phyloP scores from a whole-genome alignment of 2,888 invertebrate species.

The Morpho deidamia region DNA sequence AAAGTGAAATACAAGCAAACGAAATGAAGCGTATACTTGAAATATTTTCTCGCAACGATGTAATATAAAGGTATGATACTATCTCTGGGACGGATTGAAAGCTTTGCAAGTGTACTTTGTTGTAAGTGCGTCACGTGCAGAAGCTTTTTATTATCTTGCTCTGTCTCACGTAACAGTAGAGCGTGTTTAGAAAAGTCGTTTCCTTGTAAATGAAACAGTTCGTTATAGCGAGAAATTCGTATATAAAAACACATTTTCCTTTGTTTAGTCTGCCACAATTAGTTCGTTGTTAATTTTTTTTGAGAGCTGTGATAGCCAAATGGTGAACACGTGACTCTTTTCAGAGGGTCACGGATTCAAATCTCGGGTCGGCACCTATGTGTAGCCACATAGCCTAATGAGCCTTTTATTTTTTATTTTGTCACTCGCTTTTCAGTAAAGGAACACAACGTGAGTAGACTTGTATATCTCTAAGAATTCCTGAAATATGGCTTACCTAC shows the following conservation, averaged over 20 bases:
- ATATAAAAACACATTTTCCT: conserved; percentile 26
- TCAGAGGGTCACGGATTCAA: too few species aligned
- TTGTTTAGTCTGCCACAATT: conserved; percentile 6
- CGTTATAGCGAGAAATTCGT: conserved; percentile 32
- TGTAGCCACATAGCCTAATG: too few species aligned
- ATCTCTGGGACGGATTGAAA: conserved; percentile 36
- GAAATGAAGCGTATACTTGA: conserved; percentile 15
- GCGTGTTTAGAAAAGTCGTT: conserved; percentile 37
- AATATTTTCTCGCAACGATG: conserved; percentile 18
- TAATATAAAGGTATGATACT: conserved; percentile 21
- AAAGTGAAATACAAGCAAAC: conserved; percentile 5
- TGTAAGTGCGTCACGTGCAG: conserved; percentile 59
- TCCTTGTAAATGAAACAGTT: conserved; percentile 51
- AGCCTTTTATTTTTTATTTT: too few species aligned
- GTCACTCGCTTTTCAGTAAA: too few species aligned
- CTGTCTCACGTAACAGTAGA: conserved; percentile 31
- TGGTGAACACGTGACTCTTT: too few species aligned
- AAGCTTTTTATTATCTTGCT: conserved; percentile 59
- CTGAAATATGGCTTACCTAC: too few species aligned
- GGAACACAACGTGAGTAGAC: too few species aligned
- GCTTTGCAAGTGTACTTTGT: conserved; percentile 52
- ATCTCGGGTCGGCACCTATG: too few species aligned
- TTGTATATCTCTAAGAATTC: too few species aligned
- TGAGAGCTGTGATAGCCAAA: too few species aligned
- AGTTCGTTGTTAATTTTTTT: neutral